Percentiles rank a stretch among this genome's conserved stretches.
Conservation (phyloP, 1,140 invertebrate genomes). For the Gonatopus flavifemur region DNA sequence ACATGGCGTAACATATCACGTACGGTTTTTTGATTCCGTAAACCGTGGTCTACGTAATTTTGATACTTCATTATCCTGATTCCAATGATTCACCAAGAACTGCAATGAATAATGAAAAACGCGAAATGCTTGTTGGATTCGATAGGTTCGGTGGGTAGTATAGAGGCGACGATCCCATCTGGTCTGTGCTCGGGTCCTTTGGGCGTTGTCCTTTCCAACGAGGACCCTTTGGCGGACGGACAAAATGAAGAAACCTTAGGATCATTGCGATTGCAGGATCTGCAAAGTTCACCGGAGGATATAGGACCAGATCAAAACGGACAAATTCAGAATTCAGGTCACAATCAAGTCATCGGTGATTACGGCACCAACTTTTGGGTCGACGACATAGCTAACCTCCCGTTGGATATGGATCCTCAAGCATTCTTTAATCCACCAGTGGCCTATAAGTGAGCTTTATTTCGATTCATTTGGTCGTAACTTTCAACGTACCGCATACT, state of each 20-base stretch:
- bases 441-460: conserved; percentile 76
- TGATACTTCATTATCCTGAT: too few relatives aligned
- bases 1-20: too few relatives aligned
- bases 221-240: conserved; percentile 40
- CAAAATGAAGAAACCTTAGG: conserved; percentile 44
- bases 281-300: conserved; percentile 47
- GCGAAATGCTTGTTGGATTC: background rate
- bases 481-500: too few relatives aligned
- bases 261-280: conserved; percentile 48
- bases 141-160: conserved; percentile 52
- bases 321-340: conserved; percentile 43
- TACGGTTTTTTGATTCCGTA: too few relatives aligned
- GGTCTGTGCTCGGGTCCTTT: conserved; percentile 48
- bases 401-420: conserved; percentile 75
- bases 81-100: too few relatives aligned
- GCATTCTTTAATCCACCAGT: conserved; percentile 71
- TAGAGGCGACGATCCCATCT: conserved; percentile 55
- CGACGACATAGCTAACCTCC: conserved; percentile 81
- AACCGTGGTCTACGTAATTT: too few relatives aligned
- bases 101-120: too few relatives aligned
- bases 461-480: background rate
- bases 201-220: conserved; percentile 44
- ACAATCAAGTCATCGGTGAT: conserved; percentile 48
- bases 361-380: conserved; percentile 64
- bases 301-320: conserved; percentile 42